These are phyloP conservation scores for Trichonephila clavata DNA, from an alignment of 1,140 invertebrate genomes.

Conservation along the genomic window DNA sequence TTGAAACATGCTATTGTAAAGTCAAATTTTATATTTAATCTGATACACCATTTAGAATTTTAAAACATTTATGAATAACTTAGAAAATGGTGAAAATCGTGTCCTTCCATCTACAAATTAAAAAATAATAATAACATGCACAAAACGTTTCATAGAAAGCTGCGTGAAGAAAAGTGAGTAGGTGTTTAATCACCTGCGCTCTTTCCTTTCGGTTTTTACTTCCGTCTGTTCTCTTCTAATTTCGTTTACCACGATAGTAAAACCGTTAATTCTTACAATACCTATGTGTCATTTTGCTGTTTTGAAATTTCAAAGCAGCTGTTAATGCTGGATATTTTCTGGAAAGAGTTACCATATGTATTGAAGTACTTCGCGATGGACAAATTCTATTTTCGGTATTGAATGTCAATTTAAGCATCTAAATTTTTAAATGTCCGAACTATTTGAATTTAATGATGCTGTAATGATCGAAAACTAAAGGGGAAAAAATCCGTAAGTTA, in stretches of 20 bases:
- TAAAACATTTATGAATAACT: too few relatives aligned
- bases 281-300: not conserved
- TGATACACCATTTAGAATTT: too few relatives aligned
- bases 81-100: too few relatives aligned
- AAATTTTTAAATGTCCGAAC: not conserved
- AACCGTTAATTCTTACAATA: not conserved
- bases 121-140: too few relatives aligned
- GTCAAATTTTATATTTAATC: too few relatives aligned
- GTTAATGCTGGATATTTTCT: not conserved
- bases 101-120: too few relatives aligned
- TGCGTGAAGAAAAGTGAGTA: not conserved
- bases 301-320: not conserved
- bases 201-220: conserved; percentile 5
- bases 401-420: not conserved
- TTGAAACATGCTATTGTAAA: too few relatives aligned
- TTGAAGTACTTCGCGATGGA: not conserved
- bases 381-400: not conserved
- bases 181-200: not conserved
- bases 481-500: not conserved
- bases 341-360: not conserved
- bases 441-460: not conserved
- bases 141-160: not conserved
- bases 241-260: not conserved
- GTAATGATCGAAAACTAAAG: too few relatives aligned
- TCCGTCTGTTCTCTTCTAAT: not conserved